A percentile compares a stretch with the other conserved stretches of the same genome.
Conservation (phyloP, 1,140 invertebrate genomes). For the Venustaconcha ellipsiformis region DNA sequence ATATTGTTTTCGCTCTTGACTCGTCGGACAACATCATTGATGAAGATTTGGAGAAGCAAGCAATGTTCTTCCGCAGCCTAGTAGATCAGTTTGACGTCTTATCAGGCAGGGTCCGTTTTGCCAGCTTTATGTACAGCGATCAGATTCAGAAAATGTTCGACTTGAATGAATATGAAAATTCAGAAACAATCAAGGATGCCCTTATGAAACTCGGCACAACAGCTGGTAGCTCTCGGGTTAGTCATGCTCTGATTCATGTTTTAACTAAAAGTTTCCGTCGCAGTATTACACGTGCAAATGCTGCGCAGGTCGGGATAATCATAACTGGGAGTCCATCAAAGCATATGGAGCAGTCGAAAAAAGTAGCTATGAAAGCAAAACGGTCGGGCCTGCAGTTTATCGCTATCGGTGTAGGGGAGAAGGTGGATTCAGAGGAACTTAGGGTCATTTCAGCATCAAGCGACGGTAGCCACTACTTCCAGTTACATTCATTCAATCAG, state of each 20-base stretch:
- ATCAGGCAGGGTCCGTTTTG: constrained; percentile 39
- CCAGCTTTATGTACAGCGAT: constrained; percentile 40
- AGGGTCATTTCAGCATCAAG: constrained; percentile 17
- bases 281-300: constrained; percentile 28
- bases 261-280: constrained; percentile 46
- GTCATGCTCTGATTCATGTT: constrained; percentile 42
- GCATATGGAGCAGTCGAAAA: constrained; percentile 35
- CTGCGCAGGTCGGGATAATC: constrained; percentile 41
- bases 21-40: constrained; percentile 39
- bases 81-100: constrained; percentile 37
- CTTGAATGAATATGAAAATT: constrained; percentile 35
- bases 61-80: constrained; percentile 43
- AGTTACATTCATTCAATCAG: constrained; percentile 13
- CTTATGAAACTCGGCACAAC: constrained; percentile 33
- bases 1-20: constrained; percentile 54
- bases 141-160: constrained; percentile 42
- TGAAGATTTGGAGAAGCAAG: constrained; percentile 42
- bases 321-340: constrained; percentile 37
- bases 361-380: constrained; percentile 38
- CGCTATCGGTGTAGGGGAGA: constrained; percentile 35
- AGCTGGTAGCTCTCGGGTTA: constrained; percentile 33
- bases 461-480: constrained; percentile 4
- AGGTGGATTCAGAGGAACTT: constrained; percentile 20
- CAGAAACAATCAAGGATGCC: constrained; percentile 27
- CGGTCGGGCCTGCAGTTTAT: constrained; percentile 45